Conservation (phyloP, 2,888 invertebrate genomes). For the Hirtodrosophila duncani region DNA sequence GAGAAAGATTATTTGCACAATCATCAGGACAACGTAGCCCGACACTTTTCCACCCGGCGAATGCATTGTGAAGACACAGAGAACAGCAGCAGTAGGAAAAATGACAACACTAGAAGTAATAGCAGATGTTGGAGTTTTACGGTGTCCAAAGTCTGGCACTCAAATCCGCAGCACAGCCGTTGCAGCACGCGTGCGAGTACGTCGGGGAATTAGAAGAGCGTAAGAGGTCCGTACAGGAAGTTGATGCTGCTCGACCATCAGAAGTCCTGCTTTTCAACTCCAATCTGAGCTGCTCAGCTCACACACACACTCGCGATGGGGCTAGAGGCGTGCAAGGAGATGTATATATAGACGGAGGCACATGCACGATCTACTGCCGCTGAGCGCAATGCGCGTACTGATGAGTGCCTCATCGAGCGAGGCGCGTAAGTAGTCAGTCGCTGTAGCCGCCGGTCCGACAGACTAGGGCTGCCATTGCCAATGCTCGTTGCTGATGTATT, state of each 20-base stretch:
- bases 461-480: too few species aligned
- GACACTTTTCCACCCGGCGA: slow-evolving; percentile 74
- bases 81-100: slow-evolving; percentile 2
- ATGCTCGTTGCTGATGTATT: slow-evolving; percentile 9
- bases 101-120: slow-evolving; percentile 5
- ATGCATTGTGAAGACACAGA: slow-evolving; percentile 69
- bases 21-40: slow-evolving; percentile 78
- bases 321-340: background rate
- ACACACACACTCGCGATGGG: background rate
- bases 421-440: slow-evolving; percentile 55
- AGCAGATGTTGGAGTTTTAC: slow-evolving; percentile 22
- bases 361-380: slow-evolving; percentile 55
- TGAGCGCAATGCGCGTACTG: slow-evolving; percentile 64
- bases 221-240: slow-evolving; percentile 53
- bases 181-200: slow-evolving; percentile 60
- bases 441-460: background rate
- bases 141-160: slow-evolving; percentile 8
- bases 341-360: background rate
- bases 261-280: slow-evolving; percentile 22
- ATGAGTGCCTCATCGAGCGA: slow-evolving; percentile 43
- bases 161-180: slow-evolving; percentile 51
- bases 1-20: slow-evolving; percentile 79
- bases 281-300: slow-evolving; percentile 10
- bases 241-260: slow-evolving; percentile 3
- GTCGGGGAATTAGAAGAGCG: slow-evolving; percentile 44